Evolutionary conservation across 2,797 vertebrate genomes (phyloP), one percentile per base, ranked within the genome.

Genomic region (Poliocrania exsul): DNA sequence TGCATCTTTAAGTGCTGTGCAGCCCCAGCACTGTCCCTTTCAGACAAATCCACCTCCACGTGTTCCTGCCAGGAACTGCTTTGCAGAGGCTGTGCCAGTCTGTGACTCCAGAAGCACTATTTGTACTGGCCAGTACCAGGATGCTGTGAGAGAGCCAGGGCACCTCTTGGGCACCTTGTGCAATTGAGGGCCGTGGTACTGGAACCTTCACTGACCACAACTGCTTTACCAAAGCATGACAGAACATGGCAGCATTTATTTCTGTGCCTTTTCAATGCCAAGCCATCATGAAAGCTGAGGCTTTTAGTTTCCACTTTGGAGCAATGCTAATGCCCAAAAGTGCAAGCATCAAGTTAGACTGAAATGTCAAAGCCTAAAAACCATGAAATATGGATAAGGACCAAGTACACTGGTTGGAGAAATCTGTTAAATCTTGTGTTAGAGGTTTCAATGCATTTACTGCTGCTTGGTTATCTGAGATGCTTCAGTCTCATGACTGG

Each of bases 231-330:
- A 66, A 64, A 84, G 78, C 35, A 62, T 31, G 74, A 79, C 58
- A 92, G 38, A 81, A 73, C 13, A 18, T 6, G 62, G 81, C 60
- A 88, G 44, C 21, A 40, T 53, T 53, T 87, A 65, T 21, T 38
- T n/a, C 57, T 62, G 38, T 47, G 50, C 25, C 56, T 88, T 79
- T 73, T 53, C 75, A 29, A 14, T 25, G 20, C 57, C 84, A 92
- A 93, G 61, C 20, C 44, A 66, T 73, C 3, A 1, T 16, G 85
- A 88, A 88, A 92, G 60, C 77, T 91, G 70, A 94, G 67, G 80
- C 62, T 95, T 94, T 94, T 85, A 66, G 35, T 74, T 96, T 93
- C 85, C 56, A 64, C 82, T 97, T 35, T 49, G 53, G 93, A 88
- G 85, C 56, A 46, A 49, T 20, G n/a, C 35, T 67, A 96, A 95